These are phyloP conservation scores for Olivierus martensii DNA, from an alignment of 1,140 invertebrate species.

Conservation along the genomic window DNA sequence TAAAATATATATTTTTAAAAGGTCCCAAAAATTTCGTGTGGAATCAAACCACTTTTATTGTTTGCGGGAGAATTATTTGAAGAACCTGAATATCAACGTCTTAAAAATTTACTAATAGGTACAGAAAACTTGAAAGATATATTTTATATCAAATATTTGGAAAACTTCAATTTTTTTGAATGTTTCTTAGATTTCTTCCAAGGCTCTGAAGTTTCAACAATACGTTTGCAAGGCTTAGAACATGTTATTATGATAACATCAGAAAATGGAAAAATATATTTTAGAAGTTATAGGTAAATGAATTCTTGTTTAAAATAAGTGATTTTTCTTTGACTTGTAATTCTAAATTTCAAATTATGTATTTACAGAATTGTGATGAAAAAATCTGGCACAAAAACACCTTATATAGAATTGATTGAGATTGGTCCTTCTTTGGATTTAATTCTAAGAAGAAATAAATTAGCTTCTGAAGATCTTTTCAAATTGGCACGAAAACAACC, in stretches of 20 bases:
- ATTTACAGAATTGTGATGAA: constrained; percentile 61
- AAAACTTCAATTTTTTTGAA: not conserved
- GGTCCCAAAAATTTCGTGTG: constrained; percentile 58
- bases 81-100: constrained; percentile 51
- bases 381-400: constrained; percentile 75
- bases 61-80: constrained; percentile 92
- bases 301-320: too few relatives aligned
- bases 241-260: constrained; percentile 82
- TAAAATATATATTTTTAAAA: too few relatives aligned
- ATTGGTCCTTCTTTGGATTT: constrained; percentile 91
- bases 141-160: not conserved
- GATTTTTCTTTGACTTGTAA: too few relatives aligned
- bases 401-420: constrained; percentile 81
- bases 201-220: constrained; percentile 58
- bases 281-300: constrained; percentile 70
- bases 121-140: not conserved
- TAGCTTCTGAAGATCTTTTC: constrained; percentile 81
- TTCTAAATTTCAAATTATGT: not conserved
- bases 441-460: constrained; percentile 60
- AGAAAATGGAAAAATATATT: constrained; percentile 56
- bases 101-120: constrained; percentile 69
- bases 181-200: constrained; percentile 72
- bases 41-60: constrained; percentile 79
- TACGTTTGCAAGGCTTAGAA: constrained; percentile 82
- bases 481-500: constrained; percentile 75